Evolutionary conservation across 2,797 vertebrate genomes (phyloP), one percentile per base, ranked within the genome.

Genomic region (Myotis daubentonii): DNA sequence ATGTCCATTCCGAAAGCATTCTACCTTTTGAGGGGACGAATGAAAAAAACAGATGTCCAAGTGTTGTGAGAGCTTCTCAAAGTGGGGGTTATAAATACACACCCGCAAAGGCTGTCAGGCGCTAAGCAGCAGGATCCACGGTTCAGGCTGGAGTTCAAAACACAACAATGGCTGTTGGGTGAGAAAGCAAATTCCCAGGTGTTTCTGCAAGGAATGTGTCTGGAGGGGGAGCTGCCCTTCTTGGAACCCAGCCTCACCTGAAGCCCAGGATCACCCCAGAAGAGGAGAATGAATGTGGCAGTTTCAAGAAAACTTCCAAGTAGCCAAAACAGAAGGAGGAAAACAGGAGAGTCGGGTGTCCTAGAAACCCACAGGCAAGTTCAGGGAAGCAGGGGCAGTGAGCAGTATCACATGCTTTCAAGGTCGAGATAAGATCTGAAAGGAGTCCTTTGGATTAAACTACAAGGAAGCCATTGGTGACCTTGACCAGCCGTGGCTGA

Each of bases 31-130:
- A 96, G 89, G 96, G 83, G 85, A 92, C 86, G 84, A 94, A 97
- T 95, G 96, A 95, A 95, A 93, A 96, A 97, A 94, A 70, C 97
- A 97, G 96, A 96, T 97, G 97, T 96, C 92, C 85, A 36, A 94
- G 93, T 96, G 96, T 92, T 82, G 20, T 30, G 53, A 92, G 94
- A 96, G 55, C 86, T 60, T 91, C 95, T 90, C 68, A 23, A 86
- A 86, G 90, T 47, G 66, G 74, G 71, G 55, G 87, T 94, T 97
- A 92, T 91, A 97, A 96, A 97, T 89, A 97, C 94, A 96, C 79
- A 82, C 53, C 90, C 38, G 0, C 11, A 57, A 92, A 96, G 88
- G 89, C 95, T 55, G 68, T 85, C 68, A 28, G 96, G 72, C 92
- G 78, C 93, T 13, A 38, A 96, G 89, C 94, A 87, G 96, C 83